Conservation (phyloP, 2,888 invertebrate species). For the Endomychus coccineus region DNA sequence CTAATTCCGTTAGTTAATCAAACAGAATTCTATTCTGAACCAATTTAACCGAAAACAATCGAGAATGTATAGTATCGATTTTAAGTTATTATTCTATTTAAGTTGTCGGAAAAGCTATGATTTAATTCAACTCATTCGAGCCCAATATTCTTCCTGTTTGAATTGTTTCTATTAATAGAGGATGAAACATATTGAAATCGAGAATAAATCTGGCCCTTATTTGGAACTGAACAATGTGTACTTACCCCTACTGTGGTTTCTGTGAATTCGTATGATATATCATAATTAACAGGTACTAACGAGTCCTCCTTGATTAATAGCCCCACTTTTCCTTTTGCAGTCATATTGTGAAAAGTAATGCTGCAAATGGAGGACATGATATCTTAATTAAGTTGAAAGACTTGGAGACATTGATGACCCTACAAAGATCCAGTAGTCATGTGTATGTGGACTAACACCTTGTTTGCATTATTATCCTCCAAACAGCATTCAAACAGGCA, state of each 20-base stretch:
- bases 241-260: conserved; percentile 51
- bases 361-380: conserved; percentile 37
- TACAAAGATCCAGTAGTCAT: too few relatives aligned
- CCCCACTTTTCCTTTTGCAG: conserved; percentile 51
- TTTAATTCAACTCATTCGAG: too few relatives aligned
- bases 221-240: conserved; percentile 2
- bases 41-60: too few relatives aligned
- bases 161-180: background rate
- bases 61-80: too few relatives aligned
- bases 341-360: conserved; percentile 50
- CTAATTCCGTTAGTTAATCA: too few relatives aligned
- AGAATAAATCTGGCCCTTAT: background rate
- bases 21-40: too few relatives aligned
- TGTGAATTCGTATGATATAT: conserved; percentile 48
- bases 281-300: conserved; percentile 50
- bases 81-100: too few relatives aligned
- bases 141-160: background rate
- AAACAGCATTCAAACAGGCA: too few relatives aligned
- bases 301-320: conserved; percentile 51
- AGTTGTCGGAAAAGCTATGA: too few relatives aligned
- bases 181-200: background rate
- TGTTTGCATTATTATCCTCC: too few relatives aligned
- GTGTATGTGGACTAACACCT: too few relatives aligned
- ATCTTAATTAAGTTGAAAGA: background rate
- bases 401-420: too few relatives aligned